Evolutionary conservation across 30 jellyfish, hydroid and myxozoan genomes (phyloP).

Genomic region (Aurelia coerulea): DNA sequence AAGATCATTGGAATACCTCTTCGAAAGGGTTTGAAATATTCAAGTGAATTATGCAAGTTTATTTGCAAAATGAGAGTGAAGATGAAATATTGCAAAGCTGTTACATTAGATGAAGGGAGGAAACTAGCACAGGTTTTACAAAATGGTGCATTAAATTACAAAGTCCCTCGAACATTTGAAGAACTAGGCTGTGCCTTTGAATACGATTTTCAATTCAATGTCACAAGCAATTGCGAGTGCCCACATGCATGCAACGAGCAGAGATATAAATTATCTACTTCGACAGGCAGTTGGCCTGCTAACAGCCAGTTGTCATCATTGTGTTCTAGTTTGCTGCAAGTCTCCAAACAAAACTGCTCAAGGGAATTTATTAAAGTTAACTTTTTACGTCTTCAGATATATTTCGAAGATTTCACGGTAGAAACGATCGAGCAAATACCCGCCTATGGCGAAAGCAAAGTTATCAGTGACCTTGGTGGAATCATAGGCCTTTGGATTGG

Average conservation of each 20-base stretch:
- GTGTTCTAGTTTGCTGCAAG: background rate
- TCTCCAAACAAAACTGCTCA: slow-evolving; percentile 14
- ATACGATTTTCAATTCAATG: background rate
- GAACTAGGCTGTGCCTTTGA: background rate
- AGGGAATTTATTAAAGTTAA: background rate
- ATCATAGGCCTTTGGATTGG: slow-evolving; percentile 65
- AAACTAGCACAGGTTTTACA: background rate
- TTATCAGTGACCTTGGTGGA: slow-evolving; percentile 68
- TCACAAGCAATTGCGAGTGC: slow-evolving; percentile 4
- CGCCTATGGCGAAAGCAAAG: slow-evolving; percentile 4
- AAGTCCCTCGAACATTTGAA: background rate
- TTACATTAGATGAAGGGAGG: background rate
- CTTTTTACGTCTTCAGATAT: slow-evolving; percentile 12
- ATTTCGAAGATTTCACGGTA: slow-evolving; percentile 42
- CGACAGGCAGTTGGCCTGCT: slow-evolving; percentile 59
- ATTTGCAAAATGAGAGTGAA: background rate
- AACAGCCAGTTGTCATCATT: background rate
- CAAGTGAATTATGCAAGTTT: background rate
- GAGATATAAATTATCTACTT: slow-evolving; percentile 9
- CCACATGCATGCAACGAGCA: slow-evolving; percentile 38
- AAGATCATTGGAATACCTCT: background rate
- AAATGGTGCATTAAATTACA: background rate
- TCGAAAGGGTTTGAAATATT: background rate
- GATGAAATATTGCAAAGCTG: background rate
- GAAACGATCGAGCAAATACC: slow-evolving; percentile 47